Percentiles rank a stretch among this genome's conserved stretches.
Evolutionary conservation across 2,888 invertebrate genomes (phyloP).

Genomic region (Euphydryas editha): DNA sequence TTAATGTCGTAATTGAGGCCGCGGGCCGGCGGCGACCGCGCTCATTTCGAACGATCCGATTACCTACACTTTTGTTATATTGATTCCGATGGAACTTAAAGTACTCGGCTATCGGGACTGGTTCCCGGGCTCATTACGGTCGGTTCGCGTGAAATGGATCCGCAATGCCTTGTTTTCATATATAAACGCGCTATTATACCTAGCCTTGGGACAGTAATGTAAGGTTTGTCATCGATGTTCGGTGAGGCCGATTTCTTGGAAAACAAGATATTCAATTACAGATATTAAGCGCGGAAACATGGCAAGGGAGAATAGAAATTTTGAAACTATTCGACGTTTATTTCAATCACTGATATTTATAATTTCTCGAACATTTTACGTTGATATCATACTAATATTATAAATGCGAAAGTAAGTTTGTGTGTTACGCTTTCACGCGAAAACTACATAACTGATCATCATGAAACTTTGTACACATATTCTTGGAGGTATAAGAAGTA

Average conservation of each 20-base stretch:
- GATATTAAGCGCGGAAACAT: not conserved
- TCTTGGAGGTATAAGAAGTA: no score
- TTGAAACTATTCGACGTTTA: not conserved
- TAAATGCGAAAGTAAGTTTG: no score
- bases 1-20: conserved; percentile 83
- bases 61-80: conserved; percentile 65
- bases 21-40: conserved; percentile 59
- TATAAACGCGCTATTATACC: conserved; percentile 33
- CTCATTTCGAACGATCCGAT: conserved; percentile 60
- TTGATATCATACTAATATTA: no score
- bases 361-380: no score
- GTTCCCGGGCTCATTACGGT: conserved; percentile 52
- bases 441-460: no score
- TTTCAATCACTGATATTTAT: not conserved
- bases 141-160: conserved; percentile 45
- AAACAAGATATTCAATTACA: conserved; percentile 1
- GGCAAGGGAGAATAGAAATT: not conserved
- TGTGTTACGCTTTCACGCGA: no score
- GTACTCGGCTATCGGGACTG: conserved; percentile 54
- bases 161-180: conserved; percentile 33
- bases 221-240: conserved; percentile 16
- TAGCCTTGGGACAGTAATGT: conserved; percentile 26
- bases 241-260: conserved; percentile 4
- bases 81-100: conserved; percentile 68
- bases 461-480: no score